Conservation (phyloP, 1,140 invertebrate species). For the Zaprionus lachaisei region DNA sequence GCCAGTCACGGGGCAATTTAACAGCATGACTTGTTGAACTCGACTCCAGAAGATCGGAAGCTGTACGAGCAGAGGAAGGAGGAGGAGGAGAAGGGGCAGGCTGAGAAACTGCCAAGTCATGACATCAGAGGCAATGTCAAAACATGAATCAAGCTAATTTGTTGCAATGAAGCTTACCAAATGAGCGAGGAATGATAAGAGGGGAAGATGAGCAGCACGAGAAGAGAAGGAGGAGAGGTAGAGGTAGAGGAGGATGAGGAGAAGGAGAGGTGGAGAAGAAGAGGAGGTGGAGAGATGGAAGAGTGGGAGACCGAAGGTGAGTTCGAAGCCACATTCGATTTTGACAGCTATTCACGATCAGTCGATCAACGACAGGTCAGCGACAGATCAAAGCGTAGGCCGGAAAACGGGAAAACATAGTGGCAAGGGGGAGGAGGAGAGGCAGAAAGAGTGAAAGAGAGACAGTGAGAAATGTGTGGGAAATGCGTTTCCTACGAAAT, state of each 20-base stretch:
- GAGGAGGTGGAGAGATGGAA: neutral
- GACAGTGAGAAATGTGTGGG: slow-evolving; percentile 68
- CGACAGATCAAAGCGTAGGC: slow-evolving; percentile 32
- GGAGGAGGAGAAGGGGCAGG: neutral
- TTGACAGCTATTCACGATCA: slow-evolving; percentile 71
- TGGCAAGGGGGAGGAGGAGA: too few relatives aligned
- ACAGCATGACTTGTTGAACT: slow-evolving; percentile 62
- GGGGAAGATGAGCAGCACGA: neutral
- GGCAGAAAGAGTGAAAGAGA: neutral
- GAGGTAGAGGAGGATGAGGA: neutral
- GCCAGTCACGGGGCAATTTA: slow-evolving; percentile 51
- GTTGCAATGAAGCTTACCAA: slow-evolving; percentile 71
- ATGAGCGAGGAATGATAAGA: slow-evolving; percentile 9
- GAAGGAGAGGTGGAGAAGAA: neutral
- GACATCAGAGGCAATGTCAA: slow-evolving; percentile 45
- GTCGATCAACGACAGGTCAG: slow-evolving; percentile 64
- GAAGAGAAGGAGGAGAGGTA: neutral
- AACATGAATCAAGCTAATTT: slow-evolving; percentile 73
- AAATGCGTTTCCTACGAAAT: slow-evolving; percentile 69
- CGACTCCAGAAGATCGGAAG: slow-evolving; percentile 26
- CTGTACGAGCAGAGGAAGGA: slow-evolving; percentile 25
- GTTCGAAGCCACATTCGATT: slow-evolving; percentile 58
- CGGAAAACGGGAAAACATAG: neutral
- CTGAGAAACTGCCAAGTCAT: slow-evolving; percentile 51
- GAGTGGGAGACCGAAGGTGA: slow-evolving; percentile 5